A percentile compares a stretch with the other conserved stretches of the same genome.
phyloP scores from a whole-genome alignment of 2,888 invertebrate genomes.

The Tetheella fluctuosa region DNA sequence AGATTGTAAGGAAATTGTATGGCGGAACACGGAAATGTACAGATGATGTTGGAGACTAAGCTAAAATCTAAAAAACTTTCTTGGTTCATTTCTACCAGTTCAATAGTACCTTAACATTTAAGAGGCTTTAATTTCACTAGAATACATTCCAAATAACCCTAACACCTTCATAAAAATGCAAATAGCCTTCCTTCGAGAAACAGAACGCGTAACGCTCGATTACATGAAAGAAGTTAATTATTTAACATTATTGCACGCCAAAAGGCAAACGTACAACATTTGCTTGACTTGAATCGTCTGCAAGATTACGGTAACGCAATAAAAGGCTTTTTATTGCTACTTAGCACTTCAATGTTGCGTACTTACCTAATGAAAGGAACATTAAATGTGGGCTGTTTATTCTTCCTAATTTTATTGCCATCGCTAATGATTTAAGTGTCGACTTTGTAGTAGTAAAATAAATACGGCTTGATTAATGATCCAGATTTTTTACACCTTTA shows the following conservation, averaged over 20 bases:
- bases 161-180: background rate
- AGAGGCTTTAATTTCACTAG: too few species aligned
- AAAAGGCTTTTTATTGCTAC: conserved; percentile 9
- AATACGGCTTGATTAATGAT: conserved; percentile 4
- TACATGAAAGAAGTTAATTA: background rate
- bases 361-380: conserved; percentile 10
- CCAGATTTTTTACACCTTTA: background rate
- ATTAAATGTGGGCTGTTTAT: conserved; percentile 2
- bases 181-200: background rate
- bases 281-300: background rate
- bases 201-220: background rate
- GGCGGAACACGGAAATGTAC: too few species aligned
- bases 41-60: too few species aligned
- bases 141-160: background rate
- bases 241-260: background rate
- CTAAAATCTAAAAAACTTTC: too few species aligned
- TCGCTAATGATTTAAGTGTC: background rate
- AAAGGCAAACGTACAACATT: background rate
- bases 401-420: background rate
- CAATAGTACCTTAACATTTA: too few species aligned
- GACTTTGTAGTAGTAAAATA: background rate
- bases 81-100: too few species aligned
- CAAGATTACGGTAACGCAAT: conserved; percentile 6
- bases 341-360: conserved; percentile 5
- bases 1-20: too few species aligned